A percentile compares a stretch with the other conserved stretches of the same genome.
phyloP scores from a whole-genome alignment of 2,113 vertebrate species.

The Strix aluco region DNA sequence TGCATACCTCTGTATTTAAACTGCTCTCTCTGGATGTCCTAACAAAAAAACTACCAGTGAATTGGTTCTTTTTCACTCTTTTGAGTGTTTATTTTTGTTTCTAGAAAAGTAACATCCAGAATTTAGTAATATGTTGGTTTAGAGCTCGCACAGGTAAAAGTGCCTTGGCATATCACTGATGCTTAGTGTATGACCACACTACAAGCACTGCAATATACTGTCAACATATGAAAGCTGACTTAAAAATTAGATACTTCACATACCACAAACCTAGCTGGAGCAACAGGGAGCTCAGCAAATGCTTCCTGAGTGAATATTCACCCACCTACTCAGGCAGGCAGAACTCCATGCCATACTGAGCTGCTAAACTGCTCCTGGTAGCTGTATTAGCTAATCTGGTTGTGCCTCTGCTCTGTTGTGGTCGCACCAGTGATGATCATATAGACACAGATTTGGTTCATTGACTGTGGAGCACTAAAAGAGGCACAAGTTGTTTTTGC shows the following conservation, averaged over 20 bases:
- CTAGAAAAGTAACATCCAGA: neutral
- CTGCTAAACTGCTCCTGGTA: neutral
- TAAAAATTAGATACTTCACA: neutral
- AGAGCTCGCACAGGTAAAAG: neutral
- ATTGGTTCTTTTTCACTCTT: neutral
- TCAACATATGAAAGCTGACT: neutral
- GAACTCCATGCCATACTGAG: neutral
- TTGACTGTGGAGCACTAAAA: neutral
- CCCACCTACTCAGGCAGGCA: neutral
- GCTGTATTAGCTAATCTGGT: neutral
- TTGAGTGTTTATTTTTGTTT: neutral
- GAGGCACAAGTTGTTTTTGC: constrained; percentile 36
- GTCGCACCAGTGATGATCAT: neutral
- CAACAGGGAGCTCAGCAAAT: neutral
- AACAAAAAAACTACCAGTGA: neutral
- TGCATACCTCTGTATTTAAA: neutral
- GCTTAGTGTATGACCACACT: neutral
- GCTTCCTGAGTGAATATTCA: constrained; percentile 17
- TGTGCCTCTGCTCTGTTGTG: neutral
- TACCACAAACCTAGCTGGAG: neutral
- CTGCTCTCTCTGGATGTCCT: neutral
- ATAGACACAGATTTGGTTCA: neutral
- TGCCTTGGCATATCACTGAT: neutral
- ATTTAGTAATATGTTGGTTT: neutral
- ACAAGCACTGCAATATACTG: neutral